Evolutionary conservation across 2,797 vertebrate genomes (phyloP).

Genomic region (Setipinna tenuifilis): DNA sequence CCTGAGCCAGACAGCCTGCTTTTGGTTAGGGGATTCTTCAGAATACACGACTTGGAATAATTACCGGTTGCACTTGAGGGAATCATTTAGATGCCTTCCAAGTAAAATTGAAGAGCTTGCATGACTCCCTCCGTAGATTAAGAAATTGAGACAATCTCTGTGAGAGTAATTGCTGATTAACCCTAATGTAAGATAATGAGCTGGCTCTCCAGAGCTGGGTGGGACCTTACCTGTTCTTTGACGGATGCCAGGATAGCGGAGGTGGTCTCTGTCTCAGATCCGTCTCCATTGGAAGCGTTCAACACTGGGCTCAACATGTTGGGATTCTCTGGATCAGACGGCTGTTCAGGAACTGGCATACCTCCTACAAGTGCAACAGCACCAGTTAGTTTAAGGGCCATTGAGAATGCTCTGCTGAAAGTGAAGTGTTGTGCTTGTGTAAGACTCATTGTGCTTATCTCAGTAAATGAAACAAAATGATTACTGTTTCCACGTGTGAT

Average conservation of each 20-base stretch:
- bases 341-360: slow-evolving; percentile 98
- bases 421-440: not conserved
- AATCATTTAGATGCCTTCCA: slow-evolving; percentile 9
- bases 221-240: slow-evolving; percentile 90
- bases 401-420: not conserved
- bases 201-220: not conserved
- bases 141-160: slow-evolving; percentile 1
- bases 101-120: not conserved
- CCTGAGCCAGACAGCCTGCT: not conserved
- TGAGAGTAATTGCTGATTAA: slow-evolving; percentile 1
- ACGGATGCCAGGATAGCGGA: slow-evolving; percentile 97
- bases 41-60: not conserved
- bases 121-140: not conserved
- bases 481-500: not conserved
- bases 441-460: not conserved
- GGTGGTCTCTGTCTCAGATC: slow-evolving; percentile 96
- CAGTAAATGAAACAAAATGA: not conserved
- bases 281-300: slow-evolving; percentile 93
- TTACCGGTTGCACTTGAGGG: slow-evolving; percentile 20
- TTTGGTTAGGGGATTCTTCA: not conserved
- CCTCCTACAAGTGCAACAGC: slow-evolving; percentile 70
- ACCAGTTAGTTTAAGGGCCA: not conserved
- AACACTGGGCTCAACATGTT: slow-evolving; percentile 93
- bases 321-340: slow-evolving; percentile 87
- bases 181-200: not conserved